Evolutionary conservation across 1,140 invertebrate species (phyloP).

Genomic region (Drosophila paulistorum): DNA sequence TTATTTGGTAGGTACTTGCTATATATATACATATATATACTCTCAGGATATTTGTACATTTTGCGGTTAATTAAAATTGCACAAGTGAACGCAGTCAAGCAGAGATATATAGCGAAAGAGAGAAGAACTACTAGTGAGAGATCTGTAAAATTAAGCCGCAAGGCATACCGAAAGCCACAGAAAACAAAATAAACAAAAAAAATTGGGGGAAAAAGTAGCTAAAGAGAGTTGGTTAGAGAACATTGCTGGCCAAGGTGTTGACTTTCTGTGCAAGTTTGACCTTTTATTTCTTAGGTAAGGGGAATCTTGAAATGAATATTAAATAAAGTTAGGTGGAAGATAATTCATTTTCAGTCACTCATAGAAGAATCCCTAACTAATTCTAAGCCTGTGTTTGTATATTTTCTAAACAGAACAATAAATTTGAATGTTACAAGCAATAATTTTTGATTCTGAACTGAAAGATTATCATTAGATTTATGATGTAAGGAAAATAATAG

Average conservation of each 20-base stretch:
- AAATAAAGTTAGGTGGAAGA: too few relatives aligned
- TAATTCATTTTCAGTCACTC: too few relatives aligned
- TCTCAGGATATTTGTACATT: conserved; percentile 39
- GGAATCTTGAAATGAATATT: too few relatives aligned
- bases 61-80: conserved; percentile 61
- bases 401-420: not conserved
- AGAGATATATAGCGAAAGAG: not conserved
- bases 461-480: not conserved
- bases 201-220: not conserved
- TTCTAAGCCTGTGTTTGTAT: too few relatives aligned
- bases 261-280: too few relatives aligned
- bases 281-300: too few relatives aligned
- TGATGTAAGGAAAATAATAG: too few relatives aligned
- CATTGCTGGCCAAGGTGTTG: not conserved
- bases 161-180: not conserved
- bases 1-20: not conserved
- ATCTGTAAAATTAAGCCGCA: conserved; percentile 5
- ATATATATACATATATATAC: conserved; percentile 13
- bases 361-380: not conserved
- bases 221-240: not conserved
- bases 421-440: not conserved
- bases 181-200: not conserved
- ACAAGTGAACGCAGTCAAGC: conserved; percentile 28
- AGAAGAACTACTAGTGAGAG: not conserved
- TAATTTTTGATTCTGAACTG: not conserved